Conservation (phyloP, 2,113 vertebrate species). For the Merops nubicus region DNA sequence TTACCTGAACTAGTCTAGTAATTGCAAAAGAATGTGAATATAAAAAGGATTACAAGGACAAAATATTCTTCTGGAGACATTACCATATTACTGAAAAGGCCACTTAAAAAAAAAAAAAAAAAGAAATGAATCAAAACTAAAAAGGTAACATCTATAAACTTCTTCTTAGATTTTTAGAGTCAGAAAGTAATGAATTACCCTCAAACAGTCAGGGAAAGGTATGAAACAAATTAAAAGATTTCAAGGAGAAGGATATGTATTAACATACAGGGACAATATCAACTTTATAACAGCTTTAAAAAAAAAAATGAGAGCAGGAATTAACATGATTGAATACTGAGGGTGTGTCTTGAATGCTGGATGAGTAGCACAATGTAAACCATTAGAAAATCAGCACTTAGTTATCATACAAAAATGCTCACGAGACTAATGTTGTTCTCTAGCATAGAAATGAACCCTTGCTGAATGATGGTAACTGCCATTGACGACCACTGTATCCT, state of each 20-base stretch:
- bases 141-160: slow-evolving; percentile 9
- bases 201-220: background rate
- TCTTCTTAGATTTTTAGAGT: slow-evolving; percentile 25
- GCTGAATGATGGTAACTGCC: background rate
- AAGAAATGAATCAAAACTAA: background rate
- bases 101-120: background rate
- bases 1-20: background rate
- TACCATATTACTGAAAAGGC: background rate
- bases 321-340: background rate
- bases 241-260: slow-evolving; percentile 1
- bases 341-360: background rate
- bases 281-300: slow-evolving; percentile 1
- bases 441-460: background rate
- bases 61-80: slow-evolving; percentile 1
- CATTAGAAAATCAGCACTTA: background rate
- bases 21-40: background rate
- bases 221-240: slow-evolving; percentile 8
- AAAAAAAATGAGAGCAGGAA: background rate
- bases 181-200: slow-evolving; percentile 15
- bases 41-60: background rate
- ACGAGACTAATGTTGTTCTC: background rate
- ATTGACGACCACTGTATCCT: background rate
- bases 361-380: background rate
- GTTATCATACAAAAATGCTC: background rate
- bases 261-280: background rate